phyloP scores from a whole-genome alignment of 2,113 vertebrate genomes.

The Lampris incognitus region DNA sequence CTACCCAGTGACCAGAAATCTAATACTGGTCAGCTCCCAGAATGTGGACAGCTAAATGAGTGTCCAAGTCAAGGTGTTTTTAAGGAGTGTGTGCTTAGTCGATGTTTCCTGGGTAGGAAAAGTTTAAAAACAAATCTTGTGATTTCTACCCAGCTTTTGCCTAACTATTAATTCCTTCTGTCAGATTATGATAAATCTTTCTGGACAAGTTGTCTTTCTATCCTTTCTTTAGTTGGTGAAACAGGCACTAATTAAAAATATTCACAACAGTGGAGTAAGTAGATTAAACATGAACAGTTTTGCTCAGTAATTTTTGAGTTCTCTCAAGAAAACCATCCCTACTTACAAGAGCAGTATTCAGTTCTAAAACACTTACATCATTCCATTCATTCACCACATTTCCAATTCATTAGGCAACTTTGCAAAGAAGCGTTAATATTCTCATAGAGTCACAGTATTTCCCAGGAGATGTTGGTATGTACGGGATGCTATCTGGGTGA shows the following conservation, averaged over 20 bases:
- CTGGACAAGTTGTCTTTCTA: neutral
- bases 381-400: conserved; percentile 1
- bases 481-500: conserved; percentile 4
- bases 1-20: too few relatives aligned
- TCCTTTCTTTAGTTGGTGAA: neutral
- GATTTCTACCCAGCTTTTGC: too few relatives aligned
- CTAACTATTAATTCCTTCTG: neutral
- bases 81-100: too few relatives aligned
- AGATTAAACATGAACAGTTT: neutral
- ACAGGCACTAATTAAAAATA: neutral
- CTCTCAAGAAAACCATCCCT: neutral
- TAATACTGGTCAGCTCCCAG: too few relatives aligned
- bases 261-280: neutral
- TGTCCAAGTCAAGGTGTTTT: too few relatives aligned
- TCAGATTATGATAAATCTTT: conserved; percentile 2
- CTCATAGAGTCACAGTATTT: conserved; percentile 25
- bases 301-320: neutral
- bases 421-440: conserved; percentile 36
- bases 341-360: neutral
- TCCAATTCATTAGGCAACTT: conserved; percentile 17
- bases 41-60: too few relatives aligned
- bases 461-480: conserved; percentile 27
- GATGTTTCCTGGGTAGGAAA: too few relatives aligned
- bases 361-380: neutral
- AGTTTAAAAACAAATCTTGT: too few relatives aligned